Evolutionary conservation across 2,888 invertebrate genomes (phyloP), one percentile per base, ranked within the genome.

Genomic region (Campoplex capitator): DNA sequence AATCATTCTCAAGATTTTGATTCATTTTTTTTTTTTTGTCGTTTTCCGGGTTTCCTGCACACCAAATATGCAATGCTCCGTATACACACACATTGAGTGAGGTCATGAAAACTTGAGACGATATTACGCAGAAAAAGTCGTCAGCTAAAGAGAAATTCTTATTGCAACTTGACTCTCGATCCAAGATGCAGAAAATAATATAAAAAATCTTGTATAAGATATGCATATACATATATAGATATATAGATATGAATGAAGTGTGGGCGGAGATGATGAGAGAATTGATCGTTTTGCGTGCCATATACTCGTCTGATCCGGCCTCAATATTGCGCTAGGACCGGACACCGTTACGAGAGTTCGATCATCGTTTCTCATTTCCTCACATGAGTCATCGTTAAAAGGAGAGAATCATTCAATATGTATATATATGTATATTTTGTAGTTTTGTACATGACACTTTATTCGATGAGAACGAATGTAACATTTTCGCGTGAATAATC

Each of bases 341-440:
- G 83, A 86, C 56, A 71, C 76, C 58, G 76, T 83, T 86, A 80
- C 76, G 62, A 18, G 75, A 80, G 48, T 76, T 83, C 67, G 79
- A 83, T 83, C 82, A 82, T 74, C 78, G 73, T 65, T 54, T 58
- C 65, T 78, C 70, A 58, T 67, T 76, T 73, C n/a, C 65, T 58
- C 56, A 13, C n/a, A 35, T 83, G 80, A 83, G 28, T 86, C 86
- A 86, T 77, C 76, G 23, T 38, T 18, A 18, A 70, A 48, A 35
- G 54, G 65, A 18, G 32, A 28, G 4, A 58, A 62, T 8, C 7
- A 51, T 38, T 45, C 9, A 2, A 45, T 13, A 13, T 45, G 13
- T 45, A 45, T 9, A 42, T 42, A 42, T 23, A 23, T 23, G 23
- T 38, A 38, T 38, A 38, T 38, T 38, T 7, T 42, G 9, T 42